Conservation (phyloP, 1,140 invertebrate species). For the Tenebrio molitor region DNA sequence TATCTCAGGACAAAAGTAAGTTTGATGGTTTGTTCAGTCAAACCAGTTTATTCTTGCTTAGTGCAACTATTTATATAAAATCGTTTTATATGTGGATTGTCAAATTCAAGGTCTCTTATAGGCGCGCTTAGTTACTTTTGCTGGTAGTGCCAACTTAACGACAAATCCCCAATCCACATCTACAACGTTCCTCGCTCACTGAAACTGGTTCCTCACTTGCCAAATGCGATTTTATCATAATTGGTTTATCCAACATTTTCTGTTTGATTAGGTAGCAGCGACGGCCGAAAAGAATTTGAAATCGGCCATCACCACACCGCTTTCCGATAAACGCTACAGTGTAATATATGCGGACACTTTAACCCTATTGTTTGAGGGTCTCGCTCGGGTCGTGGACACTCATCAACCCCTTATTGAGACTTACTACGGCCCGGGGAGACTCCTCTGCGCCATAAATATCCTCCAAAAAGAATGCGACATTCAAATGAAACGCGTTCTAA, state of each 20-base stretch:
- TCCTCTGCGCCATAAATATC: conserved; percentile 79
- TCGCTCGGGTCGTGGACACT: conserved; percentile 89
- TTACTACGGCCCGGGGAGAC: conserved; percentile 89
- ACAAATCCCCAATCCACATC: no score
- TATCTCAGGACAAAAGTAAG: conserved; percentile 88
- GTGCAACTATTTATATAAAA: no score
- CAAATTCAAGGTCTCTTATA: no score
- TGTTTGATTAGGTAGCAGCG: conserved; percentile 72
- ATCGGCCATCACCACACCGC: conserved; percentile 73
- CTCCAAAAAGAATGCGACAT: conserved; percentile 91
- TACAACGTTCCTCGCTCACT: no score
- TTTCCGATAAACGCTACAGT: conserved; percentile 79
- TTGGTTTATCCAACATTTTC: conserved; percentile 3
- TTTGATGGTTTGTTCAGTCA: no score
- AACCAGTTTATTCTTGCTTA: neutral
- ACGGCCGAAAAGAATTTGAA: conserved; percentile 82
- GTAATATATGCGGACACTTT: conserved; percentile 88
- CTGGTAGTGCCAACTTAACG: no score
- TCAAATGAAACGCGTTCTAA: conserved; percentile 79
- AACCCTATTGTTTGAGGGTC: conserved; percentile 89
- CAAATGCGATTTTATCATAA: no score
- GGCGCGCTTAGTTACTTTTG: no score
- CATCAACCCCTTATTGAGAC: conserved; percentile 95
- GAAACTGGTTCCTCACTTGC: no score
- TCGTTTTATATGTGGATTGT: no score